phyloP scores from a whole-genome alignment of 2,888 invertebrate species.

The Cataglyphis albicans region DNA sequence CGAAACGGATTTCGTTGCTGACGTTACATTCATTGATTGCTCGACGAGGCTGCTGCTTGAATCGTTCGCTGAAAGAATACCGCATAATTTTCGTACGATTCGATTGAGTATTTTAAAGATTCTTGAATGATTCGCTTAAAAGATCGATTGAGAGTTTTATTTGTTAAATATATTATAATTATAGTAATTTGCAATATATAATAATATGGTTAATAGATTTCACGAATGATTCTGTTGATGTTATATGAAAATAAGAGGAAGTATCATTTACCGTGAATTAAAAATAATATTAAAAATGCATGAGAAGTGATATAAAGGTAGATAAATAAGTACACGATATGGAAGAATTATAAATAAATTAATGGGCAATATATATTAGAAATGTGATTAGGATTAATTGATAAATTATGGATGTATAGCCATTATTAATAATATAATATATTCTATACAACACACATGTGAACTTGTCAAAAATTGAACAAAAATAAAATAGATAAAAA shows the following conservation, averaged over 20 bases:
- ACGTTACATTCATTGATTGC: slow-evolving; percentile 80
- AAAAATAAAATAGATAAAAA: slow-evolving; percentile 3
- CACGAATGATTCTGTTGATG: background rate
- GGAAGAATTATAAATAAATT: background rate
- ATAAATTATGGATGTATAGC: background rate
- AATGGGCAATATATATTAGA: background rate
- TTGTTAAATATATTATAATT: background rate
- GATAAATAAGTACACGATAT: background rate
- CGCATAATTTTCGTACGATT: background rate
- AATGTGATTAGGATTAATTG: slow-evolving; percentile 1
- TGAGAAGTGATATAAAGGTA: background rate
- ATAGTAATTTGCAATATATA: background rate
- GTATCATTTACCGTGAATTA: background rate
- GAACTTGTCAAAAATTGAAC: background rate
- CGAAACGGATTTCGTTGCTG: slow-evolving; percentile 85
- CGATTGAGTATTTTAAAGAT: background rate
- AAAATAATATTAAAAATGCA: background rate
- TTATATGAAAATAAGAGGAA: background rate
- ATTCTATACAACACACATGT: background rate
- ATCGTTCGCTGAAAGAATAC: slow-evolving; percentile 77
- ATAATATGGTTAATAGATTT: slow-evolving; percentile 11
- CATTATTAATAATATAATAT: background rate
- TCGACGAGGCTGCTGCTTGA: slow-evolving; percentile 78
- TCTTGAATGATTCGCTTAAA: background rate
- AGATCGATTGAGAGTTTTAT: background rate